Evolutionary conservation across 2,113 vertebrate species (phyloP).

Genomic region (Hyla sarda): DNA sequence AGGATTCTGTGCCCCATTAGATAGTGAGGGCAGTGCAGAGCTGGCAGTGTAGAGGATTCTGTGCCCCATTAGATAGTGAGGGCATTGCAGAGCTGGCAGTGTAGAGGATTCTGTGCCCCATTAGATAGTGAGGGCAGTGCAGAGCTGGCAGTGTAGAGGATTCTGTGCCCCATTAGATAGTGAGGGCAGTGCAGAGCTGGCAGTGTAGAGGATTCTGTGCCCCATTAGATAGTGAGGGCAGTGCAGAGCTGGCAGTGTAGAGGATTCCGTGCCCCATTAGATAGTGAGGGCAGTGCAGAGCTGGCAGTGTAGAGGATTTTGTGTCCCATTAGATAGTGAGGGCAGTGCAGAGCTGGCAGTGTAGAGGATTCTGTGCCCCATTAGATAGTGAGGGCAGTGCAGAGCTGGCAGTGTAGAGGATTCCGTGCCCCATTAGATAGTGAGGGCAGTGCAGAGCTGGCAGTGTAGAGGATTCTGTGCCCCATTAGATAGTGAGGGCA

Average conservation of each 20-base stretch:
- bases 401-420: not conserved
- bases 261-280: conserved; percentile 21
- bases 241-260: not conserved
- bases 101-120: conserved; percentile 18
- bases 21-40: not conserved
- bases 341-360: not conserved
- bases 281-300: not conserved
- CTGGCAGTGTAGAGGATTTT: conserved; percentile 11
- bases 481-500: no score
- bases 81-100: not conserved
- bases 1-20: conserved; percentile 23
- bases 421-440: conserved; percentile 31
- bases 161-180: conserved; percentile 33
- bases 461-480: conserved; percentile 12
- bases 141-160: not conserved
- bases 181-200: not conserved
- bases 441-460: not conserved
- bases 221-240: no score
- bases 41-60: conserved; percentile 12
- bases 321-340: no score
- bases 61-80: no score
- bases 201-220: conserved; percentile 12
- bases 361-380: conserved; percentile 18
- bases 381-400: no score
- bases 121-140: no score